These are phyloP conservation scores for Casuarius casuarius DNA, from an alignment of 2,113 vertebrate species.

Conservation along the genomic window DNA sequence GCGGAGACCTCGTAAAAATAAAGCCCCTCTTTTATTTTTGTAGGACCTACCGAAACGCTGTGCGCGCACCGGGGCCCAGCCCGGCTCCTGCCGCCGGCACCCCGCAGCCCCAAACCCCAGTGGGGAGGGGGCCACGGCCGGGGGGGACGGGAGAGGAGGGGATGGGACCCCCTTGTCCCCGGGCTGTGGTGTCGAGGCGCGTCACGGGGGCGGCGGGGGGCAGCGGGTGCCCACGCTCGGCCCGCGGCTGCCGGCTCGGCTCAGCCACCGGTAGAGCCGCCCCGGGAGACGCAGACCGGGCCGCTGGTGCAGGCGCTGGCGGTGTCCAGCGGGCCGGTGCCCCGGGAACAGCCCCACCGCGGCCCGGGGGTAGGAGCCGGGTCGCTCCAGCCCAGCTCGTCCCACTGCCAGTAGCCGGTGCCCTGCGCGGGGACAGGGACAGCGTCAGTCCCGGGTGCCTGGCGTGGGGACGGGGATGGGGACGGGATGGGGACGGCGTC, in stretches of 20 bases:
- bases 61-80: not conserved
- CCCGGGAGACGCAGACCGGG: constrained; percentile 87
- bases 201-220: constrained; percentile 33
- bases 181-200: no score
- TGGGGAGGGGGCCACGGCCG: no score
- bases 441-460: no score
- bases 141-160: no score
- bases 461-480: no score
- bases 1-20: not conserved
- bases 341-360: constrained; percentile 78
- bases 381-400: constrained; percentile 79
- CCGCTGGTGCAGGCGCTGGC: constrained; percentile 86
- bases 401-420: constrained; percentile 85
- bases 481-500: no score
- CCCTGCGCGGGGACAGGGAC: constrained; percentile 17
- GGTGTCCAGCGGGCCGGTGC: constrained; percentile 78
- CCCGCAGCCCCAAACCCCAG: no score
- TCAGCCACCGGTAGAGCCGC: constrained; percentile 86
- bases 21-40: not conserved
- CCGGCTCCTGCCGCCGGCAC: not conserved
- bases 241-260: constrained; percentile 78
- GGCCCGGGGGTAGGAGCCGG: constrained; percentile 79
- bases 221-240: constrained; percentile 83
- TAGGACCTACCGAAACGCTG: not conserved
- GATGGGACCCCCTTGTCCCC: no score